Percentiles rank a stretch among this genome's conserved stretches.
Evolutionary conservation across 2,113 vertebrate genomes (phyloP).

Genomic region (Syngnathus floridae): DNA sequence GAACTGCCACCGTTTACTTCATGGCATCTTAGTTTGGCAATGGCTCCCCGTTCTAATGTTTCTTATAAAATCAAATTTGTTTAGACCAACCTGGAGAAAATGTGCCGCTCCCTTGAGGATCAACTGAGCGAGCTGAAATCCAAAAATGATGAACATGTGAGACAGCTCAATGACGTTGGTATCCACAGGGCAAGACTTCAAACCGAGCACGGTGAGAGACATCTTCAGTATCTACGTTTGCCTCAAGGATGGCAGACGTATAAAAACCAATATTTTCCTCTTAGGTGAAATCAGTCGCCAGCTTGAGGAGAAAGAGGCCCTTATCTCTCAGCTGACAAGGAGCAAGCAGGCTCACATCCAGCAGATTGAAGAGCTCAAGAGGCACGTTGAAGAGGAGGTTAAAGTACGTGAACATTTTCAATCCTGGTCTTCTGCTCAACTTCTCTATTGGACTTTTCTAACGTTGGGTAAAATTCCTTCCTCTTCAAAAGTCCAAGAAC

Average conservation of each 20-base stretch:
- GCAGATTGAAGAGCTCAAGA: slow-evolving; percentile 80
- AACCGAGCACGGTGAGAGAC: slow-evolving; percentile 69
- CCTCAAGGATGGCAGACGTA: background rate
- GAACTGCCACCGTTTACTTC: background rate
- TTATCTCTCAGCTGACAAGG: slow-evolving; percentile 77
- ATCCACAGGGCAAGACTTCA: slow-evolving; percentile 77
- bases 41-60: background rate
- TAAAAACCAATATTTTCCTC: background rate
- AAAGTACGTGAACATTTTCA: slow-evolving; percentile 42
- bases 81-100: slow-evolving; percentile 83
- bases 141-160: slow-evolving; percentile 80
- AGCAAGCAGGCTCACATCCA: slow-evolving; percentile 76
- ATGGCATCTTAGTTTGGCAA: background rate
- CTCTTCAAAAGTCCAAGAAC: slow-evolving; percentile 74
- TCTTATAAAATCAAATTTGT: background rate
- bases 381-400: slow-evolving; percentile 77
- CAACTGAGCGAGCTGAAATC: slow-evolving; percentile 81
- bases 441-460: background rate
- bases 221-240: background rate
- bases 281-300: slow-evolving; percentile 76
- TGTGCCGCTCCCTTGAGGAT: slow-evolving; percentile 83
- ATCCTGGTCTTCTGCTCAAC: background rate
- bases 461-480: background rate
- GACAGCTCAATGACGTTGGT: slow-evolving; percentile 76
- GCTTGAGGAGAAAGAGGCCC: slow-evolving; percentile 76